Base-by-base conservation (phyloP, 2,888 invertebrate species). In the Aporophyla nigra region DNA sequence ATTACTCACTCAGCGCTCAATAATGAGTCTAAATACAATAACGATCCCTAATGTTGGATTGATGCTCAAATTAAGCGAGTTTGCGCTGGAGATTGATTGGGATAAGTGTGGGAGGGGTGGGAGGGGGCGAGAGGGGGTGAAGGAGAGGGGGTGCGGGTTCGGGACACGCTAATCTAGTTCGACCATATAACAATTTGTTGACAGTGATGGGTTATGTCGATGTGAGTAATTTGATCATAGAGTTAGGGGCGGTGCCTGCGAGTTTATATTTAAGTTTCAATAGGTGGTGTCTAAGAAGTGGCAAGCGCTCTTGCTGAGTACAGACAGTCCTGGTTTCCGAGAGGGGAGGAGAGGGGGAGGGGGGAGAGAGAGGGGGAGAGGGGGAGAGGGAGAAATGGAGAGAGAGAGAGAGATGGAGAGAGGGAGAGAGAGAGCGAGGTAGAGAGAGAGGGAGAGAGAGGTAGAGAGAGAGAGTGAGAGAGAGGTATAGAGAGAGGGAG, bases 21-120 rank as follows among this genome's bases (percentile, higher is more conserved):
- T 82, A 90, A 91, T 87, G 82, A 88, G 87, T 84, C 78, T 78
- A 89, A 90, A 92, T 93, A 92, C 92, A 93, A 94, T 93, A 94
- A 94, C 92, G 93, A 94, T 86, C 87, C 89, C 90, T 94, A 94
- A 95, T 94, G 90, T 91, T 89, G 87, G 93, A 93, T 93, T 93
- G 91, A 93, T 93, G 93, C 94, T 89, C 91, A 91, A 93, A 94
- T 94, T 94, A 93, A 94, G 90, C 91, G 92, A 93, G 93, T 93
- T 93, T 94, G 90, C 90, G 91, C 91, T 93, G 89, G 91, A 91
- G 93, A 94, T 93, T 95, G 95, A 95, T 95, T 94, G 92, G 91
- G 90, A 90, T 91, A 92, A 92, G 90, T 86, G 88, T 85, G 89
- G 80, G 71, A 14, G 77, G 76, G 69, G 70, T 72, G 80, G 77